Conservation (phyloP, 2,888 invertebrate genomes). For the Candidula unifasciata region DNA sequence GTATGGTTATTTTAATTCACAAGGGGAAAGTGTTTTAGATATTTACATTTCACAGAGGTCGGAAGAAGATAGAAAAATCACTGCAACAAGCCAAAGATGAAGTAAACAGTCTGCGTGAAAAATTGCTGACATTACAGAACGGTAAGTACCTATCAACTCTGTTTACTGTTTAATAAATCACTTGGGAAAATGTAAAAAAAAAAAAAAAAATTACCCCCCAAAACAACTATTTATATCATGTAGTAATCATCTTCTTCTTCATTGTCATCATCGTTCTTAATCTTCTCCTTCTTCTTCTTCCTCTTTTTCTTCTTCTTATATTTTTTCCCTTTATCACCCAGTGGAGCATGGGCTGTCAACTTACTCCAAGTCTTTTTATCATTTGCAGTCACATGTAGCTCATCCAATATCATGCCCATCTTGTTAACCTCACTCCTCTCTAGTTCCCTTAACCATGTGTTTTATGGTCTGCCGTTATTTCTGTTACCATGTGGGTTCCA, state of each 20-base stretch:
- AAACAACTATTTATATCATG: not conserved
- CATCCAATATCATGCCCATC: not conserved
- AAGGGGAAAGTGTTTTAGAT: no score
- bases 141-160: constrained; percentile 56
- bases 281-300: constrained; percentile 40
- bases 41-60: constrained; percentile 65
- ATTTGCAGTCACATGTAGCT: no score
- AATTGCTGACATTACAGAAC: constrained; percentile 69
- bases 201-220: not conserved
- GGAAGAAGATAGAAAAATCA: constrained; percentile 74
- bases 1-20: no score
- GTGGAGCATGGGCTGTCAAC: no score
- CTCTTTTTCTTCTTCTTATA: not conserved
- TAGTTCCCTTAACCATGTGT: not conserved
- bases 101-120: constrained; percentile 66
- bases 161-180: not conserved
- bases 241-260: not conserved
- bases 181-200: not conserved
- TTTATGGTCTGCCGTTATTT: no score
- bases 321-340: not conserved
- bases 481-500: no score
- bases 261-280: not conserved
- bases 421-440: not conserved
- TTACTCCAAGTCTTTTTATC: no score
- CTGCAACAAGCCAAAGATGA: constrained; percentile 72